phyloP scores from a whole-genome alignment of 2,797 vertebrate species.

The Myotis daubentonii region DNA sequence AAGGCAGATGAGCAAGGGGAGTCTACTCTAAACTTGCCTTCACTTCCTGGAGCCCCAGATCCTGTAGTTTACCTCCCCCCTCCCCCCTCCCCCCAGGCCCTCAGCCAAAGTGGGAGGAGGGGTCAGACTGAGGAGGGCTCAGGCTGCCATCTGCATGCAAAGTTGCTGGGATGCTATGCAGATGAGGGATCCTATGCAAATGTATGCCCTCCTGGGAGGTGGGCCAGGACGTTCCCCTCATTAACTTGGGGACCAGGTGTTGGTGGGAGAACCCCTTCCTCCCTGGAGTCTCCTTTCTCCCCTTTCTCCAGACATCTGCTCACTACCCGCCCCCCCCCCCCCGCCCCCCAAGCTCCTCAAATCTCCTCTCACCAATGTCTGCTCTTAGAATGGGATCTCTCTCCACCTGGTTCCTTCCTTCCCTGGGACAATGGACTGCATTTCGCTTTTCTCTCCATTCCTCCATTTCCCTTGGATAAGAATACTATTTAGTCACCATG shows the following conservation, averaged over 20 bases:
- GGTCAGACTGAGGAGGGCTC: not conserved
- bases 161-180: not conserved
- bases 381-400: not conserved
- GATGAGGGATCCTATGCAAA: constrained; percentile 50
- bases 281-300: not conserved
- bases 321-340: not conserved
- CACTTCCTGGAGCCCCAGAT: not conserved
- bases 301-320: not conserved
- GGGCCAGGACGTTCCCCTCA: not conserved
- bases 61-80: too few species aligned
- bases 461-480: not conserved
- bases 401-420: not conserved
- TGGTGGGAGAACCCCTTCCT: not conserved
- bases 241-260: constrained; percentile 54
- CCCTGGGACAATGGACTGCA: not conserved
- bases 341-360: not conserved
- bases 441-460: not conserved
- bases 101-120: not conserved
- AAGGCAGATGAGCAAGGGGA: not conserved
- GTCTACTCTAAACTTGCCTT: not conserved
- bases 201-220: not conserved
- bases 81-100: not conserved
- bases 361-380: not conserved
- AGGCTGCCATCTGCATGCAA: constrained; percentile 5
- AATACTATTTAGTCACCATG: not conserved